Base-by-base conservation (phyloP, 2,888 invertebrate species). In the Drosophila mimica region DNA sequence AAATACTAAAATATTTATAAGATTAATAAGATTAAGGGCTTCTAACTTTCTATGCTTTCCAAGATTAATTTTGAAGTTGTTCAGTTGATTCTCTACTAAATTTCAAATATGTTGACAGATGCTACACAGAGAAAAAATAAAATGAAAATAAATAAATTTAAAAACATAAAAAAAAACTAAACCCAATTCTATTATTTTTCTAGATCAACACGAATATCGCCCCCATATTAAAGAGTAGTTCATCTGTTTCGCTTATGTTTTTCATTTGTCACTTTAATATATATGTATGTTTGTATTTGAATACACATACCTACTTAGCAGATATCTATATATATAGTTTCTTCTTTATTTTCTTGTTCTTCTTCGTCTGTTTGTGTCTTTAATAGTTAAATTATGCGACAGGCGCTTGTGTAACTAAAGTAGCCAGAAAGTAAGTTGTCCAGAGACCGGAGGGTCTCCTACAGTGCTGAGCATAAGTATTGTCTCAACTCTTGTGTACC, bases 351-450 rank as follows among this genome's bases (percentile, higher is more conserved):
- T 13, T 13, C 20, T 11, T 25, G 2, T 54, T 34, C 17, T 4
- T 28, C 17, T 36, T 38, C 28, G 7, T 7, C 36, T 8, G 36
- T 36, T 36, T 36, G 17, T 51, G 30, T 17, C 46, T 40, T 43
- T 40, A 34, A 54, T 58, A 20, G 51, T 46, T 60, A 59, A 72
- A 76, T 69, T 72, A 74, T 72, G 76, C 66, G 62, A 64, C 67
- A 46, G 31, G 11, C 49, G 46, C 67, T 69, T 59, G 62, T 62
- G 82, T 67, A 71, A 82, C 76, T 60, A 17, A 70, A 79, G 80
- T 59, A 75, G 68, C 61, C 38, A 30, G 3, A 20, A n/a, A 52
- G 46, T 46, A 4, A 28, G 28, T 54, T 34, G 63, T n/a, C 15
- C 28, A 17, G 30, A 25, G 40, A 30, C 20, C 33, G 9, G 20